Base-by-base conservation (phyloP, 2,113 vertebrate species). In the Esox niger region DNA sequence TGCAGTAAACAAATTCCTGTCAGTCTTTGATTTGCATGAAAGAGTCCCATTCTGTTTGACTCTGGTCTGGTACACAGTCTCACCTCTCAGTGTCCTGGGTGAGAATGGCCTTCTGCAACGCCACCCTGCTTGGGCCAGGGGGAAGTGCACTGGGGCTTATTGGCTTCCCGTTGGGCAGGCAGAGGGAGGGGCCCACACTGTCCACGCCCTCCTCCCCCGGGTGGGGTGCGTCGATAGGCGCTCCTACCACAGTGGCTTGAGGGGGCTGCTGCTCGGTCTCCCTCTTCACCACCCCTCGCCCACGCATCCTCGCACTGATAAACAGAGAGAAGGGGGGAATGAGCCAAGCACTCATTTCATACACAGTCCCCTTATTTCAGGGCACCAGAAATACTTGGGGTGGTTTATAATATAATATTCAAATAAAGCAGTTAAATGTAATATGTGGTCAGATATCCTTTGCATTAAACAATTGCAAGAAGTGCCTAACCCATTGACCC, bases 81-180 rank as follows among this genome's bases (percentile, higher is more conserved):
- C 27, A 95, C 95, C 93, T 92, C 80, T 96, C 95, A 0, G 91
- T 89, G 73, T 96, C 94, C 79, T 95, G 94, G 46, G 91, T 91
- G 38, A 94, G 89, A 60, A 96, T 90, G 15, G 94, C 94, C 77
- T 94, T 94, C 80, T 95, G 94, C 69, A 96, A 91, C 29, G 93
- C 88, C 29, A 93, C 91, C 35, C 93, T 92, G 80, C 92, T 93
- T 20, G 92, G 90, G 9, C 94, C 94, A 0, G 89, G 83, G 0
- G 93, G 94, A 70, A 96, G 88, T 21, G 93, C 94, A 6, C 91
- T 87, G 0, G 95, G 92, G 6, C 93, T 93, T 62, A 96, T 83
- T 5, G 89, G 89, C 52, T 89, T 92, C 17, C 94, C 94, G 0
- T 88, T 93, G 8, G 94, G 93, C 77, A 96, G 89, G 56, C 91